A percentile compares a stretch with the other conserved stretches of the same genome.
Evolutionary conservation across 2,113 vertebrate genomes (phyloP).

Genomic region (Pollimyrus isidori): DNA sequence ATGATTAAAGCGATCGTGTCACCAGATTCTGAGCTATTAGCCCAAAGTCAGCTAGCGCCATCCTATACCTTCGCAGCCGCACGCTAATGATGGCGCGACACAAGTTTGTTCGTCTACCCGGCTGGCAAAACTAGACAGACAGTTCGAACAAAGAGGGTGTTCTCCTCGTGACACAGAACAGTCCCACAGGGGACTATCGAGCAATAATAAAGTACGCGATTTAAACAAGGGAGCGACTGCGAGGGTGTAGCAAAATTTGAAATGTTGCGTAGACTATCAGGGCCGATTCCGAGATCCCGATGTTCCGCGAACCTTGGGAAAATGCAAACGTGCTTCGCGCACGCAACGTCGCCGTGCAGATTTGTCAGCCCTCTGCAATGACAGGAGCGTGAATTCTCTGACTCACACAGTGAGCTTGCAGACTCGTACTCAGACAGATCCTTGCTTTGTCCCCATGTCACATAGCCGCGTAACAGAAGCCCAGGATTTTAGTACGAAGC

Average conservation of each 20-base stretch:
- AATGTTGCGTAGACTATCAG: background rate
- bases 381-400: background rate
- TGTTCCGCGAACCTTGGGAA: background rate
- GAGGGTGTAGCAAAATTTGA: background rate
- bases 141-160: background rate
- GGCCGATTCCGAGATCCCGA: background rate
- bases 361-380: background rate
- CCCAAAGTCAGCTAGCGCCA: slow-evolving; percentile 23
- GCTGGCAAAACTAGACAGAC: slow-evolving; percentile 31
- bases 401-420: background rate
- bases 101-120: slow-evolving; percentile 21
- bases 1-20: slow-evolving; percentile 32
- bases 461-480: background rate
- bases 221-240: background rate
- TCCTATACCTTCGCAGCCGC: slow-evolving; percentile 14
- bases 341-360: background rate
- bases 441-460: background rate
- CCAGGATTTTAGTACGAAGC: background rate
- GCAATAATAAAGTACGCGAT: background rate
- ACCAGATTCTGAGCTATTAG: slow-evolving; percentile 28
- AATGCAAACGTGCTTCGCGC: background rate
- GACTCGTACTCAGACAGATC: background rate
- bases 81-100: background rate
- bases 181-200: background rate
- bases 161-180: background rate